Conservation (phyloP, 2,797 vertebrate genomes). For the Sus cebifrons region DNA sequence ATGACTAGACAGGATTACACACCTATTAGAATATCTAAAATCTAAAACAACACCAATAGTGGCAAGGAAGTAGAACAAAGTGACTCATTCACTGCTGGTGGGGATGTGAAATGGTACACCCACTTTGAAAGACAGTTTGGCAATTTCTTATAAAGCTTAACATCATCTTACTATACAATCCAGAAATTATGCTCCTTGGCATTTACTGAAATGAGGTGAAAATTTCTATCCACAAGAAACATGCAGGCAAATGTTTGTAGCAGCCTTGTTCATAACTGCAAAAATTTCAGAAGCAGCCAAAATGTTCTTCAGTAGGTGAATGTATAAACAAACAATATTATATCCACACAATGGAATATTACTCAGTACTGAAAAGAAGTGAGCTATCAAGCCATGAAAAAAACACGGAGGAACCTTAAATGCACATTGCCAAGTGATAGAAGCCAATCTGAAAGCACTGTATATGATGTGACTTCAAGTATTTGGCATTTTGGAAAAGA, state of each 20-base stretch:
- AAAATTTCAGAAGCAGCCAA: too few species aligned
- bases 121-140: neutral
- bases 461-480: neutral
- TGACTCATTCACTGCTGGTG: neutral
- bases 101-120: neutral
- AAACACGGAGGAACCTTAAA: neutral
- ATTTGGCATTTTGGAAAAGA: neutral
- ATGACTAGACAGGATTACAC: neutral
- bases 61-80: neutral
- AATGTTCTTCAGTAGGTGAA: neutral
- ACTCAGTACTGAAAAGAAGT: neutral
- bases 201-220: neutral
- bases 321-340: neutral
- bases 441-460: neutral
- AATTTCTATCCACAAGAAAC: neutral
- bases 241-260: too few species aligned
- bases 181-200: neutral
- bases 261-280: too few species aligned
- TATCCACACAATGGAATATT: neutral
- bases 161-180: neutral
- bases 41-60: neutral
- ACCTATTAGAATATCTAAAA: neutral
- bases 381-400: neutral
- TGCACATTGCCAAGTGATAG: neutral
- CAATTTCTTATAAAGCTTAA: neutral